phyloP scores from a whole-genome alignment of 2,797 vertebrate species.

The Platyrinchus mystaceus region DNA sequence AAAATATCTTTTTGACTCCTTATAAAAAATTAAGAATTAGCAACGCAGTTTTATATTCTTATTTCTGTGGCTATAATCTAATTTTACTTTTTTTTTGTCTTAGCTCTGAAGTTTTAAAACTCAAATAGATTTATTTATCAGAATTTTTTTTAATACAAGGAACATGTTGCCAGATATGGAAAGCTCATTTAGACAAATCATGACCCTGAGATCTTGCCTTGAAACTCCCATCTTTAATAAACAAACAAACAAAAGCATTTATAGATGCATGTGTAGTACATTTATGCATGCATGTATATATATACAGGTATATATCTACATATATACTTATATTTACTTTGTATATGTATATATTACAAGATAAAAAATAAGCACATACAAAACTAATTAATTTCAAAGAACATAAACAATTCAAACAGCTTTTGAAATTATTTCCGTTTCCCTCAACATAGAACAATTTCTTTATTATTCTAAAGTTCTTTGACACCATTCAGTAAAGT shows the following conservation, averaged over 20 bases:
- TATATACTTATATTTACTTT: not conserved
- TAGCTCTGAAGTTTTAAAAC: not conserved
- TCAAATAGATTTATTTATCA: not conserved
- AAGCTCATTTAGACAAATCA: not conserved
- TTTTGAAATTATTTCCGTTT: not conserved
- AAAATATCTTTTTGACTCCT: not conserved
- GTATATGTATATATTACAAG: not conserved
- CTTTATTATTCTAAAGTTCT: not conserved
- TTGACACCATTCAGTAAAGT: not conserved
- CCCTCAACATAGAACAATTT: not conserved
- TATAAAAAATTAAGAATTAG: not conserved
- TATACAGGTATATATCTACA: not conserved
- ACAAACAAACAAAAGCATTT: not conserved
- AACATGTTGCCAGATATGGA: not conserved
- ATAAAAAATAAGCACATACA: not conserved
- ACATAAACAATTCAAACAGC: not conserved
- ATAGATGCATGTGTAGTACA: not conserved
- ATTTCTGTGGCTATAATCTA: not conserved
- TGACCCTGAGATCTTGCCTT: not conserved
- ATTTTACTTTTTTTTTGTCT: not conserved
- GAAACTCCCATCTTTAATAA: not conserved
- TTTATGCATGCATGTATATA: fast-evolving
- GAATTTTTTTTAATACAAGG: not conserved
- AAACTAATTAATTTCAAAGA: not conserved
- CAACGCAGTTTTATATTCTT: not conserved